Evolutionary conservation across 2,113 vertebrate species (phyloP).

Genomic region (Apodemus sylvaticus): DNA sequence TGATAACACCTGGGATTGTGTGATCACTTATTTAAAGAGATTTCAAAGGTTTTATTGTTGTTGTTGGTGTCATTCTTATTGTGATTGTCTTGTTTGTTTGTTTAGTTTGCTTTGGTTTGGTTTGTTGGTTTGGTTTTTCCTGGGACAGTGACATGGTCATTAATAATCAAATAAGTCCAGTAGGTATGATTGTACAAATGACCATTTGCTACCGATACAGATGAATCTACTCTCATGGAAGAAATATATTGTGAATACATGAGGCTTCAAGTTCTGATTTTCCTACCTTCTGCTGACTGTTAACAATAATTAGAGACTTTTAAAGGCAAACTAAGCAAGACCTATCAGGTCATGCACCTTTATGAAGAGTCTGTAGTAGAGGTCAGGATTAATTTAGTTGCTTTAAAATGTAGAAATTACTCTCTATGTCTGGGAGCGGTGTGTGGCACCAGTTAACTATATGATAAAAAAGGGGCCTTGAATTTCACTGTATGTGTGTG

Average conservation of each 20-base stretch:
- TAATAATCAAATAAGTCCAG: slow-evolving; percentile 50
- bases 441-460: slow-evolving; percentile 76
- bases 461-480: slow-evolving; percentile 80
- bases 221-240: slow-evolving; percentile 58
- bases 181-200: slow-evolving; percentile 49
- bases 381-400: slow-evolving; percentile 82
- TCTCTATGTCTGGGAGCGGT: slow-evolving; percentile 73
- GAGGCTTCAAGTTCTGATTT: slow-evolving; percentile 53
- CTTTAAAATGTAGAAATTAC: slow-evolving; percentile 84
- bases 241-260: slow-evolving; percentile 29
- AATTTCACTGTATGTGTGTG: slow-evolving; percentile 62
- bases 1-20: not conserved
- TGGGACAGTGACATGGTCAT: not conserved
- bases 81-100: not conserved
- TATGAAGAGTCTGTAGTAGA: slow-evolving; percentile 60
- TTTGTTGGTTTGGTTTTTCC: not conserved
- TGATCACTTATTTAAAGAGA: slow-evolving; percentile 25
- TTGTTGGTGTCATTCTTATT: not conserved
- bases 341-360: slow-evolving; percentile 62
- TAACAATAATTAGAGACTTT: slow-evolving; percentile 75
- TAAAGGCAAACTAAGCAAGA: slow-evolving; percentile 74
- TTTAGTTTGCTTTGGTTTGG: not conserved
- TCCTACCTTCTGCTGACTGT: slow-evolving; percentile 66
- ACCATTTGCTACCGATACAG: slow-evolving; percentile 5
- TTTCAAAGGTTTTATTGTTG: slow-evolving; percentile 28